Base-by-base conservation (phyloP, 2,113 vertebrate genomes). In the Corapipo altera region DNA sequence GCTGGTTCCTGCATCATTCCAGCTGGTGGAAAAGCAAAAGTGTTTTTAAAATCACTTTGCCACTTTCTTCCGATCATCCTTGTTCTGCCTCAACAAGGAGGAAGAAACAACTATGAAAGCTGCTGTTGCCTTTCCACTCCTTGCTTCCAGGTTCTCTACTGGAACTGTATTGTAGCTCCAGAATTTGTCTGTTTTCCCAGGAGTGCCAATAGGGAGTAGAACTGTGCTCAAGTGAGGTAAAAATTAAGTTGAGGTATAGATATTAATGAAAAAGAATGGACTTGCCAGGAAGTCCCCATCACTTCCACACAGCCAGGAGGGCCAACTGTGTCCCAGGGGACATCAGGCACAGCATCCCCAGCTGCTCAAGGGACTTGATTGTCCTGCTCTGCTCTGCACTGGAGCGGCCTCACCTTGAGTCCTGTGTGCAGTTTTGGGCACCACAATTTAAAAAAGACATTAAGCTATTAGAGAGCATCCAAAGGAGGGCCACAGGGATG, bases 311-410 rank as follows among this genome's bases (percentile, higher is more conserved):
- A 69, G 54, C 37, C 55, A 62, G 46, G 30, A 83, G 41, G 20
- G 9, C 0, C 24, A n/a, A 0, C 9, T 1, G 0, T 48, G n/a
- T 74, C 46, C 39, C 28, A 33, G 18, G 33, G 27, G 8, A 2
- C 61, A 37, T 52, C 20, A n/a, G 39, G 54, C 23, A 2, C 52
- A 89, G 12, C 16, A 39, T 7, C 0, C 0, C 19, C 77, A 75
- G 46, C 52, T 0, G 0, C 54, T 26, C 33, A 54, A 8, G 77
- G 61, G 44, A 41, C 6, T 24, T 23, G 46, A 15, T 6, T 54
- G 62, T 75, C 44, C 70, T 0, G 1, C 46, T 59, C 52, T 61
- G 46, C 37, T 52, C 44, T 74, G 43, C 9, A 0, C 76, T 88
- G 52, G 23, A 46, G 33, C 5, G 0, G 46, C 46, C 54, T 54